These are phyloP conservation scores for Lagria hirta DNA, from an alignment of 2,888 invertebrate genomes.

Conservation along the genomic window DNA sequence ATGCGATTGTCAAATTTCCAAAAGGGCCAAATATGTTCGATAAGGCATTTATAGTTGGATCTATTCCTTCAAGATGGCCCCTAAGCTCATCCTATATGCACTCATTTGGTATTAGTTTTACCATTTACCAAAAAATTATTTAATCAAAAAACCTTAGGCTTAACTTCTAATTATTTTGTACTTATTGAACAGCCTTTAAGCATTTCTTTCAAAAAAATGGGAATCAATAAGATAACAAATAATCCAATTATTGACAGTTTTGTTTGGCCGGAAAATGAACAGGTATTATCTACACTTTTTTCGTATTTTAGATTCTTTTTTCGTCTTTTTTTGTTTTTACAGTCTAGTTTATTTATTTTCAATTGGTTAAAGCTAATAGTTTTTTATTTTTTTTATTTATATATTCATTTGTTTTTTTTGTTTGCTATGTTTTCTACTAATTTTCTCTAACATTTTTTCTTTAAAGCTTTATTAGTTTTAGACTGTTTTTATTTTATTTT, in stretches of 20 bases:
- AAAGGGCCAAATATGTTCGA: constrained; percentile 62
- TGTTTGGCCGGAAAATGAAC: constrained; percentile 74
- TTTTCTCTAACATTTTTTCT: too few species aligned
- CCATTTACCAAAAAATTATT: too few species aligned
- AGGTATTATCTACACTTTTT: constrained; percentile 56
- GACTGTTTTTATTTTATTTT: too few species aligned
- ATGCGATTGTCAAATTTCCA: constrained; percentile 72
- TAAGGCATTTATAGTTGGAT: constrained; percentile 68
- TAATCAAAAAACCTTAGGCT: constrained; percentile 50
- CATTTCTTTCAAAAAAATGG: constrained; percentile 64
- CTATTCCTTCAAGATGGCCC: constrained; percentile 74
- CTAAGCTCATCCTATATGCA: constrained; percentile 90
- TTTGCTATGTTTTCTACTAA: too few species aligned
- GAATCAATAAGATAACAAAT: constrained; percentile 63
- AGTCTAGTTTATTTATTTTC: background rate
- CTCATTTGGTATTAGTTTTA: constrained; percentile 81
- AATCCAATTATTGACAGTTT: constrained; percentile 69
- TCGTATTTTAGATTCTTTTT: too few species aligned
- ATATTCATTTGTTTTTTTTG: too few species aligned
- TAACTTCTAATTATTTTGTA: constrained; percentile 84
- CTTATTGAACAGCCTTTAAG: constrained; percentile 87
- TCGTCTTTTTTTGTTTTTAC: background rate
- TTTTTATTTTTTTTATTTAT: too few species aligned
- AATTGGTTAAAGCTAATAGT: too few species aligned
- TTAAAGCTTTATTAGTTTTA: too few species aligned